Percentiles rank a stretch among this genome's conserved stretches.
Evolutionary conservation across 30 jellyfish, hydroid and myxozoan species (phyloP).

Genomic region (Aurelia sp.): DNA sequence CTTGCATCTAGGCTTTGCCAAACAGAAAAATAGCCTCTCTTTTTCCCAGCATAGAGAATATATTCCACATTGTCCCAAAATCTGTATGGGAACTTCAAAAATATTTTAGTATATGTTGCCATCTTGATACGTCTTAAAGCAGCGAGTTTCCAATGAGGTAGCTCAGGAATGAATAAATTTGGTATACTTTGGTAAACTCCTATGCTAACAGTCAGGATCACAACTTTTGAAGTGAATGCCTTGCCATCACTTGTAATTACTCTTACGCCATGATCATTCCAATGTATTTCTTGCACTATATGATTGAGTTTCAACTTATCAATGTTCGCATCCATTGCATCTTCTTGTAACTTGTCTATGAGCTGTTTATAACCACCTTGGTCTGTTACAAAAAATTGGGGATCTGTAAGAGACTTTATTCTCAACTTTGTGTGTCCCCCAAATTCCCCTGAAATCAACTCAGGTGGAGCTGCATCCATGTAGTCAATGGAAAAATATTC

Average conservation of each 20-base stretch:
- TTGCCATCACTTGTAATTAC: conserved; percentile 44
- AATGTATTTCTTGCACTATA: conserved; percentile 34
- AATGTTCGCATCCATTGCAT: neutral
- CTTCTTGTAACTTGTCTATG: conserved; percentile 12
- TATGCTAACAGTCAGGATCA: conserved; percentile 64
- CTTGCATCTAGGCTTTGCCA: conserved; percentile 88
- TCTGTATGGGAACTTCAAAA: conserved; percentile 51
- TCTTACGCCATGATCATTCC: conserved; percentile 61
- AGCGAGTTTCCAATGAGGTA: conserved; percentile 76
- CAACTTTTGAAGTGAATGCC: conserved; percentile 36
- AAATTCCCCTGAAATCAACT: conserved; percentile 7
- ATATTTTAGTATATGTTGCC: conserved; percentile 76
- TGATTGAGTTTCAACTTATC: conserved; percentile 17
- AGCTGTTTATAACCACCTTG: conserved; percentile 47
- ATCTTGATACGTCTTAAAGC: conserved; percentile 42
- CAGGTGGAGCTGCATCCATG: conserved; percentile 76
- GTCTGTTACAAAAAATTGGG: conserved; percentile 67
- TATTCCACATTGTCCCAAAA: conserved; percentile 83
- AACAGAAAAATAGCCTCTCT: conserved; percentile 59
- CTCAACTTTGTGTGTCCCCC: neutral
- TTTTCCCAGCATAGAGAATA: conserved; percentile 44
- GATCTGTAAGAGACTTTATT: conserved; percentile 26
- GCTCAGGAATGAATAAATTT: conserved; percentile 49
- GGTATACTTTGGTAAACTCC: conserved; percentile 61
- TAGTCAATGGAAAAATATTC: conserved; percentile 45